These are phyloP conservation scores for Sminthurides bifidus DNA, from an alignment of 1,140 invertebrate genomes.

Conservation along the genomic window DNA sequence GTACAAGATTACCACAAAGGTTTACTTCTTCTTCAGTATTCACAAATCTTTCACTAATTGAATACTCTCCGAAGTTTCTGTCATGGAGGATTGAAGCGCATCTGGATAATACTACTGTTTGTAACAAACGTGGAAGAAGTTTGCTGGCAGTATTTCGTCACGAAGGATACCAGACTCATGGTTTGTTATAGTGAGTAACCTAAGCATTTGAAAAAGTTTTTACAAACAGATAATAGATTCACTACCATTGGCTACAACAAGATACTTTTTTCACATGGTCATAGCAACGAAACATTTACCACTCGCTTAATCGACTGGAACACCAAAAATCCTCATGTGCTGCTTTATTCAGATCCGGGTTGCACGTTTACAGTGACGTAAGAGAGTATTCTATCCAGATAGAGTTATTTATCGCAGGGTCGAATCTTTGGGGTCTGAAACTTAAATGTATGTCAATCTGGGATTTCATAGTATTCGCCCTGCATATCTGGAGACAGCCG, in stretches of 20 bases:
- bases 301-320: constrained; percentile 12
- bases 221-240: not conserved
- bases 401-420: not conserved
- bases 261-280: constrained; percentile 1
- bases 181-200: constrained; percentile 9
- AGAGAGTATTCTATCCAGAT: not conserved
- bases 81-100: not conserved
- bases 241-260: not conserved
- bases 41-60: no score
- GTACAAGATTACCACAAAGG: not conserved
- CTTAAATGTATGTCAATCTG: constrained; percentile 2
- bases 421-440: not conserved
- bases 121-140: no score
- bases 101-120: not conserved
- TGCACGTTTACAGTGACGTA: constrained; percentile 12
- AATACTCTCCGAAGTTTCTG: not conserved
- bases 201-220: not conserved
- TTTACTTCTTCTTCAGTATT: no score
- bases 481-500: constrained; percentile 16
- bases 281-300: constrained; percentile 17
- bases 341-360: constrained; percentile 17
- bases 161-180: constrained; percentile 1
- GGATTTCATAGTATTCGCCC: constrained; percentile 1
- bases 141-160: constrained; percentile 5
- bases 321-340: not conserved